Conservation (phyloP, 1,140 invertebrate genomes). For the Ridgeia piscesae region DNA sequence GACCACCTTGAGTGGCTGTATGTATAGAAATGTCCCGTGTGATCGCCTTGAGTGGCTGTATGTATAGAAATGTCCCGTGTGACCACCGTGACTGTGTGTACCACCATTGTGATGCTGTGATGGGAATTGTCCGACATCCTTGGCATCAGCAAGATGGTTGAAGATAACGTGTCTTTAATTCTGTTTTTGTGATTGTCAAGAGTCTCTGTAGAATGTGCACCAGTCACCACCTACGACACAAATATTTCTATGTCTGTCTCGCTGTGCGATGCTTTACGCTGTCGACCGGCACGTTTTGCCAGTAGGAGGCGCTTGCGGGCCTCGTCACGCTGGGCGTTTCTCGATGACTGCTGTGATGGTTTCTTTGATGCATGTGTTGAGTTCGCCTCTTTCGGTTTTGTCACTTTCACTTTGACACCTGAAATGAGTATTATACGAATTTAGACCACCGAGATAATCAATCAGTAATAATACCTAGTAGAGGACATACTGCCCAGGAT, state of each 20-base stretch:
- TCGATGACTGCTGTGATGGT: slow-evolving; percentile 48
- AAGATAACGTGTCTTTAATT: background rate
- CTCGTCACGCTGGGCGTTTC: slow-evolving; percentile 69
- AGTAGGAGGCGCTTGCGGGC: slow-evolving; percentile 78
- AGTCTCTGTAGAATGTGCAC: background rate
- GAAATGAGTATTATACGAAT: background rate
- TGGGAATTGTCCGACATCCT: background rate
- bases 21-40: background rate
- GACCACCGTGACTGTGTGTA: too few species aligned
- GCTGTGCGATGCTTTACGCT: slow-evolving; percentile 49
- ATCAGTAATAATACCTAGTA: too few species aligned
- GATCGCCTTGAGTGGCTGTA: background rate
- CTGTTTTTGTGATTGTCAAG: background rate
- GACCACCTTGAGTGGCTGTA: background rate
- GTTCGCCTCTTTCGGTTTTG: slow-evolving; percentile 36
- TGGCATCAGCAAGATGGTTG: background rate
- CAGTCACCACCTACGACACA: background rate
- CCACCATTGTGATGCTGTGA: background rate
- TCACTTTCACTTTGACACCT: slow-evolving; percentile 15
- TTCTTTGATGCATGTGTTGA: slow-evolving; percentile 36
- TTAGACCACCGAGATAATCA: too few species aligned
- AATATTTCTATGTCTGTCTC: slow-evolving; percentile 46
- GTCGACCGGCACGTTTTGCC: slow-evolving; percentile 69
- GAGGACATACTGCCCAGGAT: too few species aligned
- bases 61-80: background rate